Base-by-base conservation (phyloP, 2,888 invertebrate genomes). In the Holacanthella duospinosa region DNA sequence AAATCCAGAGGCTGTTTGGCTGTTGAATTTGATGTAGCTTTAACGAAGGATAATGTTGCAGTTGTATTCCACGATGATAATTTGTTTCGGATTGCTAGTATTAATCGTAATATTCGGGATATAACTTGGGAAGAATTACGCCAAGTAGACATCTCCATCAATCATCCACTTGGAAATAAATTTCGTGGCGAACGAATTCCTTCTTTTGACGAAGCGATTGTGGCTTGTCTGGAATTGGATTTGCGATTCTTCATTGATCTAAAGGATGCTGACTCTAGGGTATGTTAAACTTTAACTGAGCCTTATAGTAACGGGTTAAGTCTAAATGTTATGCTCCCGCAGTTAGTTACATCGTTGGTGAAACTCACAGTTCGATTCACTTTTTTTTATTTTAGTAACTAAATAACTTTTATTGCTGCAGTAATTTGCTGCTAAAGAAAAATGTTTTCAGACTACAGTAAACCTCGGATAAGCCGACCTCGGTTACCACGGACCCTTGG, bases 231-330 rank as follows among this genome's bases (percentile, higher is more conserved):
- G 56, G 77, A 80, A 1, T 80, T 84, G 62, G 82, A 85, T n/a
- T 82, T 87, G 65, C 82, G 82, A 70, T 82, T 89, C 78, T 85
- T 91, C 66, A 86, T 92, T 71, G 91, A 92, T 74, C 80, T 91
- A 53, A 91, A 91, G 75, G 86, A 84, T 36, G 80, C 81, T 65
- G 82, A 85, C 71, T 77, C 77, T 59, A 80, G 82, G 81, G 85
- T 85, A 70, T 64, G 67, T 68, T 21, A n/a, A 3, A 55, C 26
- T 21, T 55, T 55, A 44, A 1, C n/a, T n/a, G n/a, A n/a, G n/a
- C n/a, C n/a, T n/a, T n/a, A n/a, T n/a, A n/a, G n/a, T n/a, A n/a
- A n/a, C n/a, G n/a, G n/a, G n/a, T n/a, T n/a, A n/a, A n/a, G n/a
- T n/a, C n/a, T n/a, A n/a, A n/a, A n/a, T n/a, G n/a, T n/a, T n/a